Evolutionary conservation across 2,888 invertebrate species (phyloP), one percentile per base, ranked within the genome.

Genomic region (Bhutanitis thaidina): DNA sequence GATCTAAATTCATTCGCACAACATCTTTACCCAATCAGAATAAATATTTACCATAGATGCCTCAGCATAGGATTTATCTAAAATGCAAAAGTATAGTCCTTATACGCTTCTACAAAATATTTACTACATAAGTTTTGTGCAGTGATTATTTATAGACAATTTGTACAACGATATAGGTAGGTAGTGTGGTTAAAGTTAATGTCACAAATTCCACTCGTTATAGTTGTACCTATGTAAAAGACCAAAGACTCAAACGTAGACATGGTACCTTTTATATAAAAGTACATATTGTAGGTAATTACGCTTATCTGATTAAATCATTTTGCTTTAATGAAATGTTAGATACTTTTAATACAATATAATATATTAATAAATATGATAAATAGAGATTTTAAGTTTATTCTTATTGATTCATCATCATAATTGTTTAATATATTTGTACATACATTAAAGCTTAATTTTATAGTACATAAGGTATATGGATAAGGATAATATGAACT

Each of bases 131-230:
- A 71, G 70, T 74, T 67, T 71, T 68, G 68, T 69, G 64, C 69
- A 65, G 69, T 71, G 72, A 69, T 32, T 41, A 51, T 41, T 69
- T 75, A 66, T 69, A 65, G 71, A 58, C 62, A 58, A 64, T 69
- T 65, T 72, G 71, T 76, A 81, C 82, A 84, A 84, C 84, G 83
- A 84, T 64, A 56, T 62, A 67, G 53, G 51, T 62, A 67, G 53
- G 52, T 65, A 65, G 65, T 70, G 68, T 75, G 69, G 66, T 71
- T 62, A 60, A 55, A 52, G 47, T 62, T 61, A 60, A 58, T 59
- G 59, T 63, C 62, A 60, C 62, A 60, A 69, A 75, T 73, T 76
- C 69, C 72, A 72, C 67, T 77, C 65, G 65, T 69, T 66, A 65
- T 65, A 69, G 61, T 59, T 62, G 62, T 61, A 20, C 20, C 20